Conservation (phyloP, 2,888 invertebrate species). For the Hypomecis atomaria region DNA sequence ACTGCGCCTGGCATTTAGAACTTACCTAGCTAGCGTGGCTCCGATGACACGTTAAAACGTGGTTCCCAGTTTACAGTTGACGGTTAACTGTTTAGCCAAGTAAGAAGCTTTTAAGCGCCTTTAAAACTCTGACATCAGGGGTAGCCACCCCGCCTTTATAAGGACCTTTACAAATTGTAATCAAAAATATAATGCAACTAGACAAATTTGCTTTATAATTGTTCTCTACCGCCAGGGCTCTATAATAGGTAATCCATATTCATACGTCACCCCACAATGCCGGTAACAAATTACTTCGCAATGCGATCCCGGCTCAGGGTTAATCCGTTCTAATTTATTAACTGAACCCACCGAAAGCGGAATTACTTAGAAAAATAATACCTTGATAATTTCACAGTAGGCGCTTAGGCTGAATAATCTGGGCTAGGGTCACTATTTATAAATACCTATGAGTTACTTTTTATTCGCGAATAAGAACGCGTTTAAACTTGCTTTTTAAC, state of each 20-base stretch:
- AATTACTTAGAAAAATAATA: slow-evolving; percentile 12
- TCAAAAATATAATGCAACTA: neutral
- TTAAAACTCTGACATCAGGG: no score
- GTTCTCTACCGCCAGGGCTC: slow-evolving; percentile 21
- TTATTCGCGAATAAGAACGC: no score
- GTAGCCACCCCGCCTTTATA: no score
- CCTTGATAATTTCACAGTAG: neutral
- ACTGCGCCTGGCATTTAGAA: no score
- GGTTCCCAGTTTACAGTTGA: no score
- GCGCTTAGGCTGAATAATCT: neutral
- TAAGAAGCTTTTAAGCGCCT: no score
- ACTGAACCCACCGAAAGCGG: slow-evolving; percentile 18
- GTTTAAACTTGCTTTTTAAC: no score
- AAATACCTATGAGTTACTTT: no score
- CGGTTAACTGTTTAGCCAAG: no score
- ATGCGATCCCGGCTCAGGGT: slow-evolving; percentile 20
- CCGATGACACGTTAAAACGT: no score
- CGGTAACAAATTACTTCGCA: slow-evolving; percentile 37
- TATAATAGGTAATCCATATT: slow-evolving; percentile 46
- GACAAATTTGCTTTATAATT: neutral
- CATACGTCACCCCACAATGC: slow-evolving; percentile 38
- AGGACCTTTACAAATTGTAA: no score
- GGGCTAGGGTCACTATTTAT: neutral
- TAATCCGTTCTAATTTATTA: slow-evolving; percentile 34
- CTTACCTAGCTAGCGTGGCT: no score